phyloP scores from a whole-genome alignment of 2,797 vertebrate genomes.

The Falco peregrinus region DNA sequence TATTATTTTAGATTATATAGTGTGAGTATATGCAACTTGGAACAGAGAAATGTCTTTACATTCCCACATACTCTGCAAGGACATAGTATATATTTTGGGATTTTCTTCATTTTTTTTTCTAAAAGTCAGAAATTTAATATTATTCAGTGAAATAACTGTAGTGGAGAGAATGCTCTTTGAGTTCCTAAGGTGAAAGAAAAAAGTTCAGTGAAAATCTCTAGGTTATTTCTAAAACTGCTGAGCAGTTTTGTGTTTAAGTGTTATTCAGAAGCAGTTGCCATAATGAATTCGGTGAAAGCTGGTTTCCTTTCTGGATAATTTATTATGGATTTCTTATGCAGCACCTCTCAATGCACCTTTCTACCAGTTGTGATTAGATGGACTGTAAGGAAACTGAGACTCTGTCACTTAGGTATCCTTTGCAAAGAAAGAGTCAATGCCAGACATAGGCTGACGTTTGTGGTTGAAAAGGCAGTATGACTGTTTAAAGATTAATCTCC shows the following conservation, averaged over 20 bases:
- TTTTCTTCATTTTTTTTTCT: neutral
- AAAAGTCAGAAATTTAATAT: neutral
- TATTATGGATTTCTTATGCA: neutral
- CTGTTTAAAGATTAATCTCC: constrained; percentile 27
- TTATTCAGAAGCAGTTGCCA: neutral
- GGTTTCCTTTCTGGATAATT: neutral
- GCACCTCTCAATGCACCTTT: neutral
- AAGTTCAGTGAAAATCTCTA: neutral
- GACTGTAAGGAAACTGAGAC: neutral
- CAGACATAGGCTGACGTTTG: neutral
- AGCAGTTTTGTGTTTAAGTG: neutral
- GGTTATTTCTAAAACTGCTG: neutral
- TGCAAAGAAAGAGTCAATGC: neutral
- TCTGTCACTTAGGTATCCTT: neutral
- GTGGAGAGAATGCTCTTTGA: neutral
- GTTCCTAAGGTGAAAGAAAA: neutral
- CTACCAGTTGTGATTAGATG: neutral
- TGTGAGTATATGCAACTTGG: neutral
- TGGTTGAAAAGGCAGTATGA: neutral
- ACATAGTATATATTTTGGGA: neutral
- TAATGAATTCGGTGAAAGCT: neutral
- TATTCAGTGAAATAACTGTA: neutral
- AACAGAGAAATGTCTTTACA: neutral
- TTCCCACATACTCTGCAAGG: neutral
- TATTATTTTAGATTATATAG: neutral